Base-by-base conservation (phyloP, 2,888 invertebrate genomes). In the Rambutsinella grinnellia region DNA sequence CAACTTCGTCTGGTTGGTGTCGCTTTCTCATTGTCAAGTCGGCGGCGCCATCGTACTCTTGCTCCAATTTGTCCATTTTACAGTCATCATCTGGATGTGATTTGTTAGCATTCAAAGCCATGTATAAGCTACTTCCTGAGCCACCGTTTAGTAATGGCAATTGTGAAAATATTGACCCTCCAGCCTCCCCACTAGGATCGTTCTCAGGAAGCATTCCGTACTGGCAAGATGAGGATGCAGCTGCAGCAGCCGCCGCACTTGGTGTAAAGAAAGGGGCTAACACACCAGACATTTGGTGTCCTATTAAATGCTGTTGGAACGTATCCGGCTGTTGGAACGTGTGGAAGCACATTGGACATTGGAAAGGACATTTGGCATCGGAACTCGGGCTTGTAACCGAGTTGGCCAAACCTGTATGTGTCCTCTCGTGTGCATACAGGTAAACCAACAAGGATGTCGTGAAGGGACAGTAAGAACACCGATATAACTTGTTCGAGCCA, bases 361-460 rank as follows among this genome's bases (percentile, higher is more conserved):
- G 90, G 79, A 87, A 86, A 79, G 84, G 63, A 61, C 76, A 57
- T 58, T 71, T 71, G 61, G 67, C 69, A 65, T 62, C 71, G 58
- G 49, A 60, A 63, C 49, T 66, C 5, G 62, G 71, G 44, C 61
- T 60, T 65, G 80, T 81, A 10, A 80, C 79, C 76, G 85, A 80
- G 78, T 81, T 83, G 79, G 74, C 85, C 66, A 81, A 85, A 79
- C 81, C 87, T 17, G 89, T 87, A 87, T 96, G 96, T 51, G 94
- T 93, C 84, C 94, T 91, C 87, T 97, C 96, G 88, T 97, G 97
- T 62, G 96, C 93, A 87, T 95, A 95, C 83, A 97, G 89, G 85
- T 96, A 94, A 67, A 96, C 95, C 84, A 96, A 90, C 86, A 95
- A 93, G 81, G 94, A 92, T 46, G 96, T 96, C 53, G 94, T 92